Evolutionary conservation across 2,113 vertebrate genomes (phyloP).

Genomic region (Brachyistius frenatus): DNA sequence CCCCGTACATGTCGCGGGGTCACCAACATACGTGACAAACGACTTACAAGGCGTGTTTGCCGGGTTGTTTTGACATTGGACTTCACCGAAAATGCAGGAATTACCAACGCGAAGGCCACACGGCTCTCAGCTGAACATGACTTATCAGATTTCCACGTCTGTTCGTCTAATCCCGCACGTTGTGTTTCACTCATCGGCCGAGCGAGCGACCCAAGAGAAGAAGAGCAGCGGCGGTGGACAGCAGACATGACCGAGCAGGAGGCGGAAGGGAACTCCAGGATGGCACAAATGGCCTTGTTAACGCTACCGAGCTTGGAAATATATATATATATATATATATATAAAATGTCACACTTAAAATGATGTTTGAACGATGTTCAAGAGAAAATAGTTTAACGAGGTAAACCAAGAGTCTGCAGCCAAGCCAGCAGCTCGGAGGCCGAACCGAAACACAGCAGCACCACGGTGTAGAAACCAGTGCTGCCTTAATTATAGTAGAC

Average conservation of each 20-base stretch:
- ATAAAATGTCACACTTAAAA: too few relatives aligned
- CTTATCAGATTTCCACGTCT: slow-evolving; percentile 2
- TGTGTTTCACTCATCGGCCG: slow-evolving; percentile 32
- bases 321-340: too few relatives aligned
- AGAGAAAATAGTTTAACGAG: too few relatives aligned
- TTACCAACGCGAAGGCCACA: background rate
- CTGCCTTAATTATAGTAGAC: too few relatives aligned
- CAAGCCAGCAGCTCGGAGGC: too few relatives aligned
- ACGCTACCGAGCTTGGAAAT: too few relatives aligned
- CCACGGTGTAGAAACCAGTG: too few relatives aligned
- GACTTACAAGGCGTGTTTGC: background rate
- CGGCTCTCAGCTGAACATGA: slow-evolving; percentile 2
- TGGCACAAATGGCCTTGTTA: background rate
- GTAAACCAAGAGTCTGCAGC: too few relatives aligned
- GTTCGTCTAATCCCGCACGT: slow-evolving; percentile 8
- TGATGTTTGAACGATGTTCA: too few relatives aligned
- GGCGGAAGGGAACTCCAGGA: background rate
- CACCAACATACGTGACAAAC: slow-evolving; percentile 1
- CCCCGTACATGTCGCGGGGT: slow-evolving; percentile 12
- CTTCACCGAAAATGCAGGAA: slow-evolving; percentile 36
- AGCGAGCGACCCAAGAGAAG: slow-evolving; percentile 2
- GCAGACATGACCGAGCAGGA: background rate
- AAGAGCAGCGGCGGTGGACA: background rate
- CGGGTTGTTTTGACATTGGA: slow-evolving; percentile 42
- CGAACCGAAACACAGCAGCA: too few relatives aligned